Base-by-base conservation (phyloP, 2,888 invertebrate genomes). In the Elgonia sp. region DNA sequence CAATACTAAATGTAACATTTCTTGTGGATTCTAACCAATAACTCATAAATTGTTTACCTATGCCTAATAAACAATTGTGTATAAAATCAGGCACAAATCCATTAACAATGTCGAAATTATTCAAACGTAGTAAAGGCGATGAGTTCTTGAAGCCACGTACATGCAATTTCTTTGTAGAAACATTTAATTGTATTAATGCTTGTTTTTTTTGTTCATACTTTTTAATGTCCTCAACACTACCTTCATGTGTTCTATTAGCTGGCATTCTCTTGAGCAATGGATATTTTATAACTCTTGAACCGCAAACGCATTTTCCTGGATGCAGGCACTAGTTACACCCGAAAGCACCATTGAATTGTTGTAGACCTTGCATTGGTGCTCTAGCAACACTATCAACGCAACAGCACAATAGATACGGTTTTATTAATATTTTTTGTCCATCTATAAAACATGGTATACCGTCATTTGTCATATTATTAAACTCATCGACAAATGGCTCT, bases 361-460 rank as follows among this genome's bases (percentile, higher is more conserved):
- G 53, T 0, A 69, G 16, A 42, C 80, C 80, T 21, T 80, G 69
- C 12, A 67, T 46, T 20, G 67, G 46, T 8, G 67, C 46, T 20
- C 67, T 18, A 21, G 67, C 67, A 1, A 67, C 21, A n/a, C n/a
- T 67, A n/a, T 67, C 67, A 1, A 67, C 67, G 46, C 67, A 67
- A 14, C 46, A 46, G 39, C 67, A 67, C 21, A 67, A 0, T 14
- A 67, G 20, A 21, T 67, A 67, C 0, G 67, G 67, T 53, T 67
- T 73, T 37, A 88, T 60, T 5, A 65, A 21, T 63, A 37, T n/a
- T 72, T 53, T n/a, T 83, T 88, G 60, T 9, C 62, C 57, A 7
- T 63, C 60, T 16, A 88, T 60, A 60, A 6, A 12, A 20, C 79
- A 80, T 18, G 46, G 37, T 12, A 80, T 37, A 46, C 69, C 79